phyloP scores from a whole-genome alignment of 1,140 invertebrate genomes.

The Saccostrea glomerata region DNA sequence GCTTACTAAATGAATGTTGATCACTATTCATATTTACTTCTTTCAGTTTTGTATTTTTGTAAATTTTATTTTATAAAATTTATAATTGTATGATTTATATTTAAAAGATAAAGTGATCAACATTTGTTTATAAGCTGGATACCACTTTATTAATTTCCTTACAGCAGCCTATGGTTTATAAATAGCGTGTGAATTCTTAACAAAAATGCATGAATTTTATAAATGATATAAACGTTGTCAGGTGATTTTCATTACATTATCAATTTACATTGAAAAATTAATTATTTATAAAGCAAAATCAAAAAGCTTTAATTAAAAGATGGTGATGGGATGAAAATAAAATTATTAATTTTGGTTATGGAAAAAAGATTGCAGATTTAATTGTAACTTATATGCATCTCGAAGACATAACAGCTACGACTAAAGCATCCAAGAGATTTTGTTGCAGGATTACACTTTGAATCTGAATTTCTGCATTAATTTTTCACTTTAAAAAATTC shows the following conservation, averaged over 20 bases:
- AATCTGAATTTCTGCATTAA: background rate
- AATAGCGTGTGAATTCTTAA: background rate
- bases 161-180: constrained; percentile 14
- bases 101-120: background rate
- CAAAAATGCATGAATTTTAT: background rate
- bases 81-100: background rate
- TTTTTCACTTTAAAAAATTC: background rate
- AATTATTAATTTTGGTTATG: background rate
- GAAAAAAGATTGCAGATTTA: background rate
- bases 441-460: background rate
- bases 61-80: background rate
- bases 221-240: background rate
- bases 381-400: background rate
- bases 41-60: background rate
- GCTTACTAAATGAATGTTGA: constrained; percentile 18
- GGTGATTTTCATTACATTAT: background rate
- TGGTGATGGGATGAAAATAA: background rate
- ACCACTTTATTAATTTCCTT: background rate
- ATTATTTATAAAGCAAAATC: background rate
- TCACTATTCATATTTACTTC: background rate
- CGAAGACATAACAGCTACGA: background rate
- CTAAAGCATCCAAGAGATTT: background rate
- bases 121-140: background rate
- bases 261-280: too few relatives aligned
- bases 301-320: background rate